Percentiles rank a stretch among this genome's conserved stretches.
Evolutionary conservation across 2,113 vertebrate genomes (phyloP).

Genomic region (Etia nguti): DNA sequence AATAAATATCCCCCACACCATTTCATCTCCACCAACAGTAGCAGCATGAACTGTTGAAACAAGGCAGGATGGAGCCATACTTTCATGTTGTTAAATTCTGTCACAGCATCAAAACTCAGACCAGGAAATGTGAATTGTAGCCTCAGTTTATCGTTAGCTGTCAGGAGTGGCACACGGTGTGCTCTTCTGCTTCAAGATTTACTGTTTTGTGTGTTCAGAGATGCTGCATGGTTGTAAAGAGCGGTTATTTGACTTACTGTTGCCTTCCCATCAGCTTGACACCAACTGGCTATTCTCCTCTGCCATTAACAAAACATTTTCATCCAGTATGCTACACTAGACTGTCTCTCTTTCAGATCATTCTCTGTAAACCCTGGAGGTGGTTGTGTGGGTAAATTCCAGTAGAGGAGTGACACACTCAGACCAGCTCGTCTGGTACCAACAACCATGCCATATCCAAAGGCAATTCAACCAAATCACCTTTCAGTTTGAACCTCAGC

Average conservation of each 20-base stretch:
- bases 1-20: neutral
- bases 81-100: neutral
- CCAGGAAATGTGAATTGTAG: neutral
- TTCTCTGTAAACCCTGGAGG: neutral
- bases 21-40: neutral
- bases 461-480: neutral
- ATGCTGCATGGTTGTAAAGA: neutral
- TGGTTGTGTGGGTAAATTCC: neutral
- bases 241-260: neutral
- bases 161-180: neutral
- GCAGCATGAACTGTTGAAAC: neutral
- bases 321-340: neutral
- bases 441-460: neutral
- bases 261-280: neutral
- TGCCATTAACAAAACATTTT: neutral
- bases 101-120: neutral
- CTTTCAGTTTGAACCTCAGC: neutral
- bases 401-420: neutral
- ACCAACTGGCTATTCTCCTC: neutral
- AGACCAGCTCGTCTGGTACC: neutral
- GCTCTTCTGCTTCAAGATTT: neutral
- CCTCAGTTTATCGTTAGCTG: neutral
- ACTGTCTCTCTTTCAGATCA: neutral
- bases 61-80: neutral
- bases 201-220: neutral